Evolutionary conservation across 2,888 invertebrate species (phyloP).

Genomic region (Entomobrya proxima): DNA sequence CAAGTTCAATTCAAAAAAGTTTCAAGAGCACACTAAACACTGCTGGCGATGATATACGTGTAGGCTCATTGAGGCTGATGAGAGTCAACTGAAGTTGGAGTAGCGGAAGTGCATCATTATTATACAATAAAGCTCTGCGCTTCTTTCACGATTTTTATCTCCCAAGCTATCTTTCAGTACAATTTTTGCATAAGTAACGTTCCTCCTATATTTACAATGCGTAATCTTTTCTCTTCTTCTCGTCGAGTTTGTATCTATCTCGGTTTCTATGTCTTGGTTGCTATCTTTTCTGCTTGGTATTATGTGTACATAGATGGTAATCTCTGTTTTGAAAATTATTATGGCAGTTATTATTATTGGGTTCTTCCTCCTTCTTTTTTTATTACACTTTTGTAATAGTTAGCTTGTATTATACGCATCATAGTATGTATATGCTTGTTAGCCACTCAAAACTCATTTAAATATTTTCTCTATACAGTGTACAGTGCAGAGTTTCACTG

Average conservation of each 20-base stretch:
- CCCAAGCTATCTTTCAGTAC: too few species aligned
- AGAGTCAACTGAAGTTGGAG: slow-evolving; percentile 60
- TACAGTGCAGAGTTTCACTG: slow-evolving; percentile 22
- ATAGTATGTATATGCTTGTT: not conserved
- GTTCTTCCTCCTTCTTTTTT: not conserved
- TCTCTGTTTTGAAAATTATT: slow-evolving; percentile 56
- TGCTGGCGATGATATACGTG: not conserved
- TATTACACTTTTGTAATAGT: not conserved
- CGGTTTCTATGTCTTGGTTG: too few species aligned
- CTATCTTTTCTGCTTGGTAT: not conserved
- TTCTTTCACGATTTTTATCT: too few species aligned
- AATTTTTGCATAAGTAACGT: too few species aligned
- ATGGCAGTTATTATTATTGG: slow-evolving; percentile 40
- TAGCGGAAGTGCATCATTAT: slow-evolving; percentile 66
- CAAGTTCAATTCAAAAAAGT: not conserved
- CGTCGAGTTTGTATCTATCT: too few species aligned
- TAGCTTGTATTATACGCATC: not conserved
- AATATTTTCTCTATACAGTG: not conserved
- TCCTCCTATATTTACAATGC: not conserved
- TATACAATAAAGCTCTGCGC: slow-evolving; percentile 18
- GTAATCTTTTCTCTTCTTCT: not conserved
- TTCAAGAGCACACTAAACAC: not conserved
- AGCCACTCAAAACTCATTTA: not conserved
- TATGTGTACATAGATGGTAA: slow-evolving; percentile 58
- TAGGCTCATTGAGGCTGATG: slow-evolving; percentile 20